Conservation (phyloP, 2,888 invertebrate species). For the Dryocosmus kuriphilus region DNA sequence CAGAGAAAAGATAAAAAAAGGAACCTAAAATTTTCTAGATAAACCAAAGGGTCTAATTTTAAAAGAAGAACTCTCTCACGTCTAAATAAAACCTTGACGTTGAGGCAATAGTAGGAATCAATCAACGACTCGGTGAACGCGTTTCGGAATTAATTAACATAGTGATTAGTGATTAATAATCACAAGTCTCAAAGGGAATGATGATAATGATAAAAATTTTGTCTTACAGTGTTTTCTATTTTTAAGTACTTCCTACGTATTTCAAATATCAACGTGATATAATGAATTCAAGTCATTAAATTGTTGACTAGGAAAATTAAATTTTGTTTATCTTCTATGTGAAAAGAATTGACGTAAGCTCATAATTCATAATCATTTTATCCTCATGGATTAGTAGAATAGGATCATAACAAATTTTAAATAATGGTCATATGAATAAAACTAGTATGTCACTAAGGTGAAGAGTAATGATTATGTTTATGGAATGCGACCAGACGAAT, state of each 20-base stretch:
- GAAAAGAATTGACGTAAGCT: neutral
- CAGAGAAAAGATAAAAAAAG: neutral
- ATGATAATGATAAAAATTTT: neutral
- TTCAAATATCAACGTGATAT: neutral
- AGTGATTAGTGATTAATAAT: neutral
- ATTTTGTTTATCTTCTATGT: neutral
- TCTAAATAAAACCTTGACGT: neutral
- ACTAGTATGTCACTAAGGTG: neutral
- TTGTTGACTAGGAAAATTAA: neutral
- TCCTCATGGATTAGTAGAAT: neutral
- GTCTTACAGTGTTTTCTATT: neutral
- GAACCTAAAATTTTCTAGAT: neutral
- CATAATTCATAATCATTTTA: neutral
- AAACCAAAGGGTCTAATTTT: neutral
- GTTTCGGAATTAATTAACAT: neutral
- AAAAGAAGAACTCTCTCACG: neutral
- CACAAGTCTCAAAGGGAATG: neutral
- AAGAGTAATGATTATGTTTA: constrained; percentile 17
- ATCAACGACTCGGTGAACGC: neutral
- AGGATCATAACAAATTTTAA: neutral
- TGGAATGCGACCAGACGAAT: neutral
- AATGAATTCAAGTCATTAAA: neutral
- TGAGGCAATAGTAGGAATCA: neutral
- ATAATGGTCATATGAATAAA: neutral
- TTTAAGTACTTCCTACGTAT: neutral